Percentiles rank a stretch among this genome's conserved stretches.
phyloP scores from a whole-genome alignment of 2,888 invertebrate genomes.

The Epiblema foenella region DNA sequence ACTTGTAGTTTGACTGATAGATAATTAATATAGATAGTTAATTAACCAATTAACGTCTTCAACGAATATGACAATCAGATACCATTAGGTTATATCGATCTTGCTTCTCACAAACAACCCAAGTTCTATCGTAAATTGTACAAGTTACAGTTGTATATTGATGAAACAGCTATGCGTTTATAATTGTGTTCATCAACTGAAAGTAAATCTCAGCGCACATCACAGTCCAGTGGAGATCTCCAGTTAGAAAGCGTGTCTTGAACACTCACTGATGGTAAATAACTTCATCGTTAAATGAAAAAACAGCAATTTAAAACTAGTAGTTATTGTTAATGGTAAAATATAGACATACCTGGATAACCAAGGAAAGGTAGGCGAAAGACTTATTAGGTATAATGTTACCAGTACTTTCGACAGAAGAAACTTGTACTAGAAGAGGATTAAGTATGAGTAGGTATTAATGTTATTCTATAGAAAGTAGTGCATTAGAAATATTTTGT shows the following conservation, averaged over 20 bases:
- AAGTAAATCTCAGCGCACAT: constrained; percentile 24
- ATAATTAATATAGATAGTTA: no score
- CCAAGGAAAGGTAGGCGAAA: constrained; percentile 37
- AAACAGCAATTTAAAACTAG: constrained; percentile 40
- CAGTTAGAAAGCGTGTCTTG: constrained; percentile 39
- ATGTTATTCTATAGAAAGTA: constrained; percentile 67
- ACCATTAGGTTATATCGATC: no score
- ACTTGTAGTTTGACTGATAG: no score
- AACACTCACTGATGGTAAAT: constrained; percentile 10
- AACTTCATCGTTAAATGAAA: constrained; percentile 13
- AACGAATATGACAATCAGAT: no score
- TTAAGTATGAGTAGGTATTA: constrained; percentile 44
- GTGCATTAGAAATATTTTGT: constrained; percentile 65
- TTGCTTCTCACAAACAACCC: no score
- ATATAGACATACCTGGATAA: constrained; percentile 42
- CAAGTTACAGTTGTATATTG: not conserved
- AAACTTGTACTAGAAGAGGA: constrained; percentile 28
- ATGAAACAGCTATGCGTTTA: not conserved
- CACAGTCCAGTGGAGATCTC: constrained; percentile 35
- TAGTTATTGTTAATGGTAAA: constrained; percentile 39
- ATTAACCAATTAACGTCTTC: no score
- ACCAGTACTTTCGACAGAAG: constrained; percentile 32
- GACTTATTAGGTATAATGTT: constrained; percentile 32
- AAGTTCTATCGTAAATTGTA: no score
- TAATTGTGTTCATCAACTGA: constrained; percentile 16